A percentile compares a stretch with the other conserved stretches of the same genome.
Conservation (phyloP, 2,113 vertebrate genomes). For the Thalassarche chlororhynchos region DNA sequence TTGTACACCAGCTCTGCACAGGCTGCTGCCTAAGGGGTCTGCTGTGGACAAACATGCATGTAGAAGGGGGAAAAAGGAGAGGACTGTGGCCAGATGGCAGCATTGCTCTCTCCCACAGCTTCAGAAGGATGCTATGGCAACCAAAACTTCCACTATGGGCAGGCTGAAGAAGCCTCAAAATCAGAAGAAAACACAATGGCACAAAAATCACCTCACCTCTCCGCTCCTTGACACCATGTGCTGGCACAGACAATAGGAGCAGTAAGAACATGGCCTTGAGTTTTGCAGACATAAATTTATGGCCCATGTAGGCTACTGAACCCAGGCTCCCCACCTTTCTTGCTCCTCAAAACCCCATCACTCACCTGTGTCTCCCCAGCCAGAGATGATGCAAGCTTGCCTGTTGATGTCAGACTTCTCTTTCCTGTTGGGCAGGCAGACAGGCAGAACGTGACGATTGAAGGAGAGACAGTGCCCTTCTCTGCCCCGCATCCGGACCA, state of each 20-base stretch:
- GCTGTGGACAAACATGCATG: background rate
- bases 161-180: background rate
- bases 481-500: slow-evolving; percentile 82
- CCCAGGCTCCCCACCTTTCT: background rate
- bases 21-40: background rate
- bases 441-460: slow-evolving; percentile 79
- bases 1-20: background rate
- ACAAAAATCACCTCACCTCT: background rate
- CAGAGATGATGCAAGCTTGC: slow-evolving; percentile 82
- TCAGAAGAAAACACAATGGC: background rate
- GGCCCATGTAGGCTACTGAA: background rate
- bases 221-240: background rate
- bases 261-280: background rate
- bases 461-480: slow-evolving; percentile 85
- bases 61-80: background rate
- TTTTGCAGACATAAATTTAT: background rate
- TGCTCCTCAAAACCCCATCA: background rate
- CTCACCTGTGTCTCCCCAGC: slow-evolving; percentile 86
- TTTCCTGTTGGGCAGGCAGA: slow-evolving; percentile 80
- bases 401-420: slow-evolving; percentile 56
- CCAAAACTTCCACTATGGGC: background rate
- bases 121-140: background rate
- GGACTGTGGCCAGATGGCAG: background rate
- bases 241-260: background rate
- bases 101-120: background rate